phyloP scores from a whole-genome alignment of 2,113 vertebrate genomes.

The Nettapus auritus region DNA sequence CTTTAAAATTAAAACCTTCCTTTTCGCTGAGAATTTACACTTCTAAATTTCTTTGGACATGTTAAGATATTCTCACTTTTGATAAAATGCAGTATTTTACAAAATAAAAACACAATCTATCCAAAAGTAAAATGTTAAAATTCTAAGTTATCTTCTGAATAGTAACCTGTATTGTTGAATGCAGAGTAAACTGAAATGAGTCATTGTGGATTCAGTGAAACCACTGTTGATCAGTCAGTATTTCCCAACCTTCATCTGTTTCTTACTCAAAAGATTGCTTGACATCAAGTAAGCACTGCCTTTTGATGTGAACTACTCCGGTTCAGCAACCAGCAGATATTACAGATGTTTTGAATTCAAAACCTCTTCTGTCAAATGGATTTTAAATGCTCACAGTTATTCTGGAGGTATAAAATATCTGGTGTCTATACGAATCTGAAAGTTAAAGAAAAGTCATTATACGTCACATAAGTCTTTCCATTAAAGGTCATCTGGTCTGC shows the following conservation, averaged over 20 bases:
- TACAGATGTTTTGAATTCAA: accelerated
- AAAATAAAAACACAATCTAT: not conserved
- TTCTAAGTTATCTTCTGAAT: not conserved
- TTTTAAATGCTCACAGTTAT: not conserved
- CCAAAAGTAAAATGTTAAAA: not conserved
- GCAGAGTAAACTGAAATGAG: not conserved
- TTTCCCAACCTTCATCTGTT: not conserved
- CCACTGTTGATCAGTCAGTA: not conserved
- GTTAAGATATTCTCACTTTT: not conserved
- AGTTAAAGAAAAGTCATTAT: not conserved
- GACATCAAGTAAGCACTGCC: not conserved
- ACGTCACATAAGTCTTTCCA: not conserved
- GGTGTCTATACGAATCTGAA: not conserved
- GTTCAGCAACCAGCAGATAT: not conserved
- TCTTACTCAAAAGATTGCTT: not conserved
- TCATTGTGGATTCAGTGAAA: not conserved
- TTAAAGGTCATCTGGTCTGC: not conserved
- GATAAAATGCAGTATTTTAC: not conserved
- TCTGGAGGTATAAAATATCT: not conserved
- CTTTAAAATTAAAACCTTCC: not conserved
- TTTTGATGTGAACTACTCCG: not conserved
- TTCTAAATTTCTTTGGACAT: not conserved
- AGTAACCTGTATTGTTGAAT: not conserved
- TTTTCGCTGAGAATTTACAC: not conserved
- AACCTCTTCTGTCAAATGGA: not conserved